Conservation (phyloP, 2,888 invertebrate species). For the Chrysolina oricalcia region DNA sequence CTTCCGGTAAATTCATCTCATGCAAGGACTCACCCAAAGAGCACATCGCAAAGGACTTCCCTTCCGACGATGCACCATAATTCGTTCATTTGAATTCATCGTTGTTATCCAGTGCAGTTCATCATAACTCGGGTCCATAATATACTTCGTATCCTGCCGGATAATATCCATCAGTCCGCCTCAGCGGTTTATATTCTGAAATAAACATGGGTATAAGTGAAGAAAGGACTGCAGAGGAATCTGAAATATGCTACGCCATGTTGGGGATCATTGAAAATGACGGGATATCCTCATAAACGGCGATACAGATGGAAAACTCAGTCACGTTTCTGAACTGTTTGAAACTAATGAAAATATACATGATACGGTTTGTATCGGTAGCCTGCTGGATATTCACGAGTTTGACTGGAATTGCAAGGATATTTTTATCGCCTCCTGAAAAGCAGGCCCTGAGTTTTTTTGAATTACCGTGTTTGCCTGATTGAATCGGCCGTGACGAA, state of each 20-base stretch:
- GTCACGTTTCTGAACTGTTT: background rate
- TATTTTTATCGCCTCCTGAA: too few relatives aligned
- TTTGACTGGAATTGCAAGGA: too few relatives aligned
- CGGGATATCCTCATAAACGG: slow-evolving; percentile 15
- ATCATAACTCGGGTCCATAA: slow-evolving; percentile 65
- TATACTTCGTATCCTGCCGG: slow-evolving; percentile 54
- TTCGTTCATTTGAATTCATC: slow-evolving; percentile 64
- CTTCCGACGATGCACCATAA: slow-evolving; percentile 42
- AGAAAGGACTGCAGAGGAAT: slow-evolving; percentile 63
- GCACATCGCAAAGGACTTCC: slow-evolving; percentile 4
- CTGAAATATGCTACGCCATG: slow-evolving; percentile 61
- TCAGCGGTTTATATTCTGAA: slow-evolving; percentile 56
- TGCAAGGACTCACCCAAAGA: slow-evolving; percentile 28
- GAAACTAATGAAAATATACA: background rate
- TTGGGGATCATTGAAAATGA: slow-evolving; percentile 19
- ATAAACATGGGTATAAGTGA: slow-evolving; percentile 68
- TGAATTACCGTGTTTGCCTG: too few relatives aligned
- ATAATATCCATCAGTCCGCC: slow-evolving; percentile 43
- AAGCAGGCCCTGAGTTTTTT: too few relatives aligned
- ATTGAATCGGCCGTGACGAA: too few relatives aligned
- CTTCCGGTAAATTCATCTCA: slow-evolving; percentile 24
- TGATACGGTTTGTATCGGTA: too few relatives aligned
- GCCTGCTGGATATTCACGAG: too few relatives aligned
- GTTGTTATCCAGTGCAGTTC: slow-evolving; percentile 58
- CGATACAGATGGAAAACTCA: background rate